A percentile compares a stretch with the other conserved stretches of the same genome.
phyloP scores from a whole-genome alignment of 2,797 vertebrate species.

The Lutra lutra region DNA sequence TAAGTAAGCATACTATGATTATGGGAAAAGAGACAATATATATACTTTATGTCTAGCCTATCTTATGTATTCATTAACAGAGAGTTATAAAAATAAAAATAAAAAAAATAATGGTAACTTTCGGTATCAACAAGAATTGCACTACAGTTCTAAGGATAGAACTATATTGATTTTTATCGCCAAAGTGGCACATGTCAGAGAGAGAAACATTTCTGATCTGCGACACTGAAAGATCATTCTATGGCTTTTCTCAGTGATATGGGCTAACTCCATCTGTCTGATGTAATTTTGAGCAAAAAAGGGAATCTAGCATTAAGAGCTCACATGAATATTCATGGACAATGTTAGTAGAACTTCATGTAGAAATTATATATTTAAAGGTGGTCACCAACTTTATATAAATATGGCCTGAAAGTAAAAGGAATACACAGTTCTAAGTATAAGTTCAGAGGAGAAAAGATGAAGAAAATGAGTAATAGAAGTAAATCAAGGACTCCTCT shows the following conservation, averaged over 20 bases:
- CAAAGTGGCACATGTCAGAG: not conserved
- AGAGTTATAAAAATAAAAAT: too few species aligned
- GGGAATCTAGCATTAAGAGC: not conserved
- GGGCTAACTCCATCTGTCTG: not conserved
- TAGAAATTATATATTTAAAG: not conserved
- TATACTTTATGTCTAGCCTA: not conserved
- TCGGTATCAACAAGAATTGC: slow-evolving; percentile 5
- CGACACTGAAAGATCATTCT: not conserved
- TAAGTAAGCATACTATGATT: not conserved
- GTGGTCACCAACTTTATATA: not conserved
- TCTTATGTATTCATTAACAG: not conserved
- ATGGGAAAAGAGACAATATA: not conserved
- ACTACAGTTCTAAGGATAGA: not conserved
- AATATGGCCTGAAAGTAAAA: not conserved
- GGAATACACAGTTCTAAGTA: not conserved
- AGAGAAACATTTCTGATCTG: slow-evolving; percentile 1
- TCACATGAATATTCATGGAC: slow-evolving; percentile 3
- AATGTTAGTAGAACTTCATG: not conserved
- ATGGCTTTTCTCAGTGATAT: not conserved
- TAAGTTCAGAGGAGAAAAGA: slow-evolving; percentile 26
- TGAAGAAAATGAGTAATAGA: not conserved
- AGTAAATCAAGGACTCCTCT: not conserved
- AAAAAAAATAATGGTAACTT: not conserved
- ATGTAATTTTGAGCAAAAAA: not conserved
- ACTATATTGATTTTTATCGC: not conserved